Base-by-base conservation (phyloP, 1,140 invertebrate species). In the Macrocentrus cingulum region DNA sequence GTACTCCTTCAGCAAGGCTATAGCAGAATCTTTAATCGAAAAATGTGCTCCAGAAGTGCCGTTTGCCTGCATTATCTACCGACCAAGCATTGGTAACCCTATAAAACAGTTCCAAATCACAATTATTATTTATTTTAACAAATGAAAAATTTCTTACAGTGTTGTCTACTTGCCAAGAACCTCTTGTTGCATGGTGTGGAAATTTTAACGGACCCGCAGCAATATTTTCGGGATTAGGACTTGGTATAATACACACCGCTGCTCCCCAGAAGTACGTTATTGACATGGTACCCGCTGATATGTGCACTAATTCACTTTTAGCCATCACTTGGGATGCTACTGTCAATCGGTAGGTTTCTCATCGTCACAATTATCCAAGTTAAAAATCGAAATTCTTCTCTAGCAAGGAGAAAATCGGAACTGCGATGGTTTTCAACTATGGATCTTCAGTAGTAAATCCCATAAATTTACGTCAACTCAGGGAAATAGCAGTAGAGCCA, bases 261-360 rank as follows among this genome's bases (percentile, higher is more conserved):
- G n/a, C n/a, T n/a, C n/a, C 70, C 80, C 81, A n/a, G 23, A 11
- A 0, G 2, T 23, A 23, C 11, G 56, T 2, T 45, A 41, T 16
- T 34, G 20, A 9, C 29, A 63, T 5, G 87, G 86, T 95, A 29
- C 94, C 93, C 0, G 91, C 91, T 1, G 94, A 96, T 76, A 83
- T 88, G 64, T 85, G 86, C 16, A 87, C 89, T 5, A 94, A 92
- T 75, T 82, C 87, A 25, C 77, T 95, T 48, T 85, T 95, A 46
- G 85, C 87, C 4, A 77, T 84, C 3, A 88, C 87, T 0, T 86
- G 85, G 80, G 82, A 87, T 62, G 84, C 86, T 1, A 81, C 81
- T n/a, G 71, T 77, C 36, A 82, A 80, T 48, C 80, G 64, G 70
- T 67, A 56, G 45, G n/a, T n/a, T n/a, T n/a, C 49, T 34, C 22